phyloP scores from a whole-genome alignment of 2,888 invertebrate genomes.

The Leptinotarsa haldemani region DNA sequence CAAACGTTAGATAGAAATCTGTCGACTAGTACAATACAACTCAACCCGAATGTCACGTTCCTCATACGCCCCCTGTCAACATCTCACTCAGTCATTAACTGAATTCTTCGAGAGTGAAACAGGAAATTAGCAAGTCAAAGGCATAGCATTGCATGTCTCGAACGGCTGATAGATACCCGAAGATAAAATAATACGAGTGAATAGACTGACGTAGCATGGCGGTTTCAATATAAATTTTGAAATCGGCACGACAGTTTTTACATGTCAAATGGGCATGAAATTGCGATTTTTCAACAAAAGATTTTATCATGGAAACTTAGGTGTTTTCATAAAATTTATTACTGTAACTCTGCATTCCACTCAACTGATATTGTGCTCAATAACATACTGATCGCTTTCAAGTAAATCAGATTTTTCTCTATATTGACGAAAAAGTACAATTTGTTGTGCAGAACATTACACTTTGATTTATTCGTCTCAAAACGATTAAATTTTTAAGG shows the following conservation, averaged over 20 bases:
- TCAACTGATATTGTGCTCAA: no score
- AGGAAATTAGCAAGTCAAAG: constrained; percentile 42
- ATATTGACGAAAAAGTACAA: no score
- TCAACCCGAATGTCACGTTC: constrained; percentile 18
- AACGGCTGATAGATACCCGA: constrained; percentile 44
- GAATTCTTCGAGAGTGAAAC: constrained; percentile 19
- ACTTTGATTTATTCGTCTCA: no score
- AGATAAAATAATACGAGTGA: constrained; percentile 46
- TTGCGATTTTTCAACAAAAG: no score
- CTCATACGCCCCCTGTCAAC: constrained; percentile 21
- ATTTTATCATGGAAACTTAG: no score
- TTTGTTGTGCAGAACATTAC: no score
- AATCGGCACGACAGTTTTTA: not conserved
- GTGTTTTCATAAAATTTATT: no score
- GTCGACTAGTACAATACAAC: constrained; percentile 10
- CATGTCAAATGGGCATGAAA: no score
- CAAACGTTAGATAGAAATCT: constrained; percentile 9
- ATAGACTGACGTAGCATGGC: constrained; percentile 30
- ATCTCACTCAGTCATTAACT: constrained; percentile 22
- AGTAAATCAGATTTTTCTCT: no score
- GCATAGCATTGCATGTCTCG: constrained; percentile 41
- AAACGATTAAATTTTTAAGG: no score
- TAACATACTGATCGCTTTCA: no score
- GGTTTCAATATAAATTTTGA: constrained; percentile 4
- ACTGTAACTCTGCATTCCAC: no score